These are phyloP conservation scores for Chelon labrosus DNA, from an alignment of 2,797 vertebrate genomes.

Conservation along the genomic window DNA sequence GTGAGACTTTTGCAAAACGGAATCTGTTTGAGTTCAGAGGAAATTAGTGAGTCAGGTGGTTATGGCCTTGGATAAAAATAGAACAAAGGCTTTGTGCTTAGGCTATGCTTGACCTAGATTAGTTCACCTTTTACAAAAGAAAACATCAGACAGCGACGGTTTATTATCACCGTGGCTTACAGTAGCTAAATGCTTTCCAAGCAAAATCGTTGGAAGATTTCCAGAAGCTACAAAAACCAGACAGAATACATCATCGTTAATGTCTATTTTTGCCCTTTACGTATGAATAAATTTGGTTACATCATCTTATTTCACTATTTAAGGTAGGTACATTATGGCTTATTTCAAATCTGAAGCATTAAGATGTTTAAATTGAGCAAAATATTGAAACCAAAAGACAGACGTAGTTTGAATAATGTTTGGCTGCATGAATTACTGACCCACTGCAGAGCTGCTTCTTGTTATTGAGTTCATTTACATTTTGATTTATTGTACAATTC, in stretches of 20 bases:
- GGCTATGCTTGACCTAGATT: conserved; percentile 64
- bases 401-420: conserved; percentile 1
- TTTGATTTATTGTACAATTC: background rate
- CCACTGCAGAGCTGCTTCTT: background rate
- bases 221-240: conserved; percentile 4
- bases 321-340: background rate
- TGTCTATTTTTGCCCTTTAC: background rate
- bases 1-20: background rate
- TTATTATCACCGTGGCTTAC: background rate
- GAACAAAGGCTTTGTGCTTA: conserved; percentile 48
- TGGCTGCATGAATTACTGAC: conserved; percentile 1
- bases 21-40: conserved; percentile 15
- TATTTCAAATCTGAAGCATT: background rate
- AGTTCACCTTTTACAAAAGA: conserved; percentile 53
- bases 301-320: background rate
- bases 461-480: conserved; percentile 10
- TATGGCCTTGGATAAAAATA: conserved; percentile 61
- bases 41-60: conserved; percentile 34
- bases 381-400: background rate
- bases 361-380: background rate
- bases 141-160: conserved; percentile 35
- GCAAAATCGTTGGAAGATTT: conserved; percentile 36
- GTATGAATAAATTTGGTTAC: background rate
- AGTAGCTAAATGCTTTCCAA: conserved; percentile 25
- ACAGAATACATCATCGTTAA: conserved; percentile 10